phyloP scores from a whole-genome alignment of 2,797 vertebrate genomes.

The Valencia hispanica region DNA sequence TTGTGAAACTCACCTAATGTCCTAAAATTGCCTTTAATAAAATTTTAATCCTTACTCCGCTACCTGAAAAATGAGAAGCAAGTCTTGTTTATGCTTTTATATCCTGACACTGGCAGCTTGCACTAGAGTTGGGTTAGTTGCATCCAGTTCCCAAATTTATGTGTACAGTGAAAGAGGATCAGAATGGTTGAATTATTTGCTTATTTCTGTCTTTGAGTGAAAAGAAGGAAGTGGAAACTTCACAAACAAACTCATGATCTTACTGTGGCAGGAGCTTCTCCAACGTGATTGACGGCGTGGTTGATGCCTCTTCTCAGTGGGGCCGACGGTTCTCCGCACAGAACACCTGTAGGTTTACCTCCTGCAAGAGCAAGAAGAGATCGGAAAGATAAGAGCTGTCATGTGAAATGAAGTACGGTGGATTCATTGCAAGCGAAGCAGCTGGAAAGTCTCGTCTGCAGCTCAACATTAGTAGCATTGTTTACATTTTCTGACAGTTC shows the following conservation, averaged over 20 bases:
- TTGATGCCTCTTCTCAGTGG: slow-evolving; percentile 80
- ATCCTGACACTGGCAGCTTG: neutral
- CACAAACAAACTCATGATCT: slow-evolving; percentile 24
- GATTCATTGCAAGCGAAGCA: neutral
- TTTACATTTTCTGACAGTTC: slow-evolving; percentile 1
- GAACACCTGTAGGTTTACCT: slow-evolving; percentile 82
- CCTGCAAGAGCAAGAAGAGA: slow-evolving; percentile 60
- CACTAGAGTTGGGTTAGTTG: too few relatives aligned
- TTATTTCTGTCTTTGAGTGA: neutral
- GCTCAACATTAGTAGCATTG: neutral
- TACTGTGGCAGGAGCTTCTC: slow-evolving; percentile 67
- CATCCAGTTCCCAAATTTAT: neutral
- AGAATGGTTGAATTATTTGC: neutral
- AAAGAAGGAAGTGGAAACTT: too few relatives aligned
- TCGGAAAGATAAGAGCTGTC: neutral
- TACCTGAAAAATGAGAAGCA: neutral
- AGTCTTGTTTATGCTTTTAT: neutral
- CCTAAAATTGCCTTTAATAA: neutral
- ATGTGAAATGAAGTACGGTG: neutral
- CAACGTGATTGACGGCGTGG: slow-evolving; percentile 52
- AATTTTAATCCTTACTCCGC: neutral
- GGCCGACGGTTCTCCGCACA: slow-evolving; percentile 82
- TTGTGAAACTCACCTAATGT: neutral
- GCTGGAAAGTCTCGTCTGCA: neutral
- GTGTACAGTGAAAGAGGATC: neutral